Base-by-base conservation (phyloP, 2,113 vertebrate species). In the Onychostruthus taczanowskii region DNA sequence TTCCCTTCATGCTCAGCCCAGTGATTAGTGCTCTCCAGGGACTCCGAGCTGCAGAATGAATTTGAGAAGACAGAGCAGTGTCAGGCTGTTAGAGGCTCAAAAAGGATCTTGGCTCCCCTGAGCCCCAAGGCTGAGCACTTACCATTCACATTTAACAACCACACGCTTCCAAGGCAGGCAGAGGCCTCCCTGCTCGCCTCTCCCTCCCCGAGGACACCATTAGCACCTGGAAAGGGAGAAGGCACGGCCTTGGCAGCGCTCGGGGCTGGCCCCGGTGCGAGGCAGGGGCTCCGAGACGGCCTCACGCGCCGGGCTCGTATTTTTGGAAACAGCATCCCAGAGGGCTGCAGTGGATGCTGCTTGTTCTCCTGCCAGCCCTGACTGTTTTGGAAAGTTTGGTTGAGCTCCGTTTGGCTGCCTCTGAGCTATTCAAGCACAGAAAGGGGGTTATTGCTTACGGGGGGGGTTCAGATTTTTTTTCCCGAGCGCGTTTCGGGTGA, bases 41-140 rank as follows among this genome's bases (percentile, higher is more conserved):
- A 93, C 83, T 50, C 2, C 0, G 52, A 84, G 89, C 91, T 94
- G 96, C 91, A 93, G 44, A 91, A 86, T 33, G 78, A 80, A 85
- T 91, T 47, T 19, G 92, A 92, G 94, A 83, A 94, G 96, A 95
- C 95, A 95, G 93, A 94, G 90, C 90, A 67, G 79, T 84, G 94
- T 94, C 93, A 91, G 95, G 79, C 90, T 88, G 91, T 76, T 47
- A 91, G 93, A 49, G 86, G 89, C 94, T 91, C 87, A 83, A 62
- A 93, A 91, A 88, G 90, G 87, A 87, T 90, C 93, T 67, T 1
- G 82, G 91, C 59, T 97, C 94, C 95, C 96, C 84, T 13, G 95
- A 94, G 95, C 86, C 91, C 30, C 41, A 52, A 61, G 77, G 26
- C 86, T 72, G 89, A 95, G 93, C 91, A 87, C 87, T 95, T 59